Conservation (phyloP, 92 coral and sea anemone genomes). For the Epizoanthus illoricatus region DNA sequence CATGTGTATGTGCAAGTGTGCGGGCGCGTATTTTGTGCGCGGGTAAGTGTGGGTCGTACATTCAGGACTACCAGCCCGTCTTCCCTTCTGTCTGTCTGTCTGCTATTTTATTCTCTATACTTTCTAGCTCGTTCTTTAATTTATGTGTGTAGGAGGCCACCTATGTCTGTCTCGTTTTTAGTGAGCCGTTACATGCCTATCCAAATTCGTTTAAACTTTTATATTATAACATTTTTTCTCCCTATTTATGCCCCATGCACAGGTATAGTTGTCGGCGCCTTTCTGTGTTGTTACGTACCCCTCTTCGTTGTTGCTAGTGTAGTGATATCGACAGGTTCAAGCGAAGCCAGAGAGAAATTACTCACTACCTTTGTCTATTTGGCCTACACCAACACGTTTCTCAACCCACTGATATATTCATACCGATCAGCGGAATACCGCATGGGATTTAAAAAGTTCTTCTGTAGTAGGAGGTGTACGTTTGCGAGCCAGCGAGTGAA, state of each 20-base stretch:
- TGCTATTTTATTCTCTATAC: too few species aligned
- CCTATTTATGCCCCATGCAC: neutral
- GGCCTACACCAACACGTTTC: conserved; percentile 12
- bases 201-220: too few species aligned
- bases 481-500: neutral
- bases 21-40: too few species aligned
- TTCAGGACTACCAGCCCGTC: too few species aligned
- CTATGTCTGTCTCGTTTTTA: too few species aligned
- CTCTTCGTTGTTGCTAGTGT: neutral
- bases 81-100: too few species aligned
- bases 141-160: too few species aligned
- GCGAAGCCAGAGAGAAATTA: neutral
- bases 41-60: too few species aligned
- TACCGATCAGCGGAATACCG: conserved; percentile 13
- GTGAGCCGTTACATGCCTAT: too few species aligned
- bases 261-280: conserved; percentile 10
- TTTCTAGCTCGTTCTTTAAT: too few species aligned
- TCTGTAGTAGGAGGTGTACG: neutral
- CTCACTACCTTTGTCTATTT: neutral
- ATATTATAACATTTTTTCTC: too few species aligned
- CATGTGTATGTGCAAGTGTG: too few species aligned
- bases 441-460: neutral
- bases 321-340: neutral
- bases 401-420: conserved; percentile 5
- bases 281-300: neutral